Evolutionary conservation across 1,140 invertebrate species (phyloP), one percentile per base, ranked within the genome.

Genomic region (Drosophila repletoides): DNA sequence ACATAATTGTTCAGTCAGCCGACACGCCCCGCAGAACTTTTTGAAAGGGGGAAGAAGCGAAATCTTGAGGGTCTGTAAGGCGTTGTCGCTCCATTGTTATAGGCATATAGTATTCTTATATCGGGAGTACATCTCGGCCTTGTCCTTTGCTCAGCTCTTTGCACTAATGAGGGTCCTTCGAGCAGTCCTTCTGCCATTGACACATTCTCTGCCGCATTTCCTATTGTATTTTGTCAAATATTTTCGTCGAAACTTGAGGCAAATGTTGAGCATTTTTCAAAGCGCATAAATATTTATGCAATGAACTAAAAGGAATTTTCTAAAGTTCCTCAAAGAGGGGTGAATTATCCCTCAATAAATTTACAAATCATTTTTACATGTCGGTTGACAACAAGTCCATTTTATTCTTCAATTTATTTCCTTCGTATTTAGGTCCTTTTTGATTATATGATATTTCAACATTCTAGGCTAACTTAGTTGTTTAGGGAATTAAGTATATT

Each of bases 221-320:
- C 34, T 38, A n/a, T 64, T 83, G 70, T 83, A 34, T 58, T 83
- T 63, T 67, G 10, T 84, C 46, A 79, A 83, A 83, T 83, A 83
- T 83, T 81, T 83, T 81, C 63, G 26, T 48, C 38, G 56, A 24
- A 51, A 55, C 43, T 60, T 55, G 17, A 60, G 56, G 48, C 74
- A 76, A 70, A 63, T 66, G 24, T 66, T 45, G 74, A 81, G 68
- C 73, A 64, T 61, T 74, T 74, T 52, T 53, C 58, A 84, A 83
- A 64, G 74, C 80, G 80, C 80, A 79, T 72, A 83, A 83, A 83
- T 83, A 83, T 83, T 83, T 83, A 83, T 71, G 80, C 80, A 83
- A 74, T 86, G 80, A 86, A 75, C 48, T 74, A 86, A 86, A 86
- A 79, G 74, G n/a, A n/a, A n/a, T n/a, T n/a, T 56, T 64, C 43